A percentile compares a stretch with the other conserved stretches of the same genome.
phyloP scores from a whole-genome alignment of 2,797 vertebrate genomes.

The Benthosema pterotum region DNA sequence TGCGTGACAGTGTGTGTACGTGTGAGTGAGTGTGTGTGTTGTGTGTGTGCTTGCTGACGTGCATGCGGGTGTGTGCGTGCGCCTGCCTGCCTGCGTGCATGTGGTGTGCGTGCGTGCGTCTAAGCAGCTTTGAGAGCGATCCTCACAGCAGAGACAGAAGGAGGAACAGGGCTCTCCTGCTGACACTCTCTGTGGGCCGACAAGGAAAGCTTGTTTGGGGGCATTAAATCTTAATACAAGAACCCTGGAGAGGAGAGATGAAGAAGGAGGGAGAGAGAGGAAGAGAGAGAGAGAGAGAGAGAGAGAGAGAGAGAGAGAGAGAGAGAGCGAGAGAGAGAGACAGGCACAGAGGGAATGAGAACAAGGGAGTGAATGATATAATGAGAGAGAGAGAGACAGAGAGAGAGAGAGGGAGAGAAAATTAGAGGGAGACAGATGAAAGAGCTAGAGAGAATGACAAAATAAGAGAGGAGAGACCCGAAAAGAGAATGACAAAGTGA shows the following conservation, averaged over 20 bases:
- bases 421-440: neutral
- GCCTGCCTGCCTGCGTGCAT: constrained; percentile 19
- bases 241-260: constrained; percentile 39
- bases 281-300: constrained; percentile 18
- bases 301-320: constrained; percentile 1
- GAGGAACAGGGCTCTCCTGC: constrained; percentile 62
- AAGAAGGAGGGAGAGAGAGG: constrained; percentile 19
- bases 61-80: constrained; percentile 6
- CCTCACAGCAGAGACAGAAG: constrained; percentile 61
- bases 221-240: constrained; percentile 75
- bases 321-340: constrained; percentile 1
- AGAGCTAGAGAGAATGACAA: neutral
- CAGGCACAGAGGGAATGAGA: too few species aligned
- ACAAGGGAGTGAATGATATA: too few species aligned
- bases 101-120: constrained; percentile 34
- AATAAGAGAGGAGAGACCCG: neutral
- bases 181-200: constrained; percentile 70
- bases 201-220: constrained; percentile 74
- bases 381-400: constrained; percentile 15
- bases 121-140: constrained; percentile 55
- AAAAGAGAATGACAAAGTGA: neutral
- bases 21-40: constrained; percentile 16
- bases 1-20: constrained; percentile 2
- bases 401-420: constrained; percentile 27
- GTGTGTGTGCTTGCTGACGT: constrained; percentile 16